Evolutionary conservation across 2,113 vertebrate genomes (phyloP).

Genomic region (Tiliqua scincoides): DNA sequence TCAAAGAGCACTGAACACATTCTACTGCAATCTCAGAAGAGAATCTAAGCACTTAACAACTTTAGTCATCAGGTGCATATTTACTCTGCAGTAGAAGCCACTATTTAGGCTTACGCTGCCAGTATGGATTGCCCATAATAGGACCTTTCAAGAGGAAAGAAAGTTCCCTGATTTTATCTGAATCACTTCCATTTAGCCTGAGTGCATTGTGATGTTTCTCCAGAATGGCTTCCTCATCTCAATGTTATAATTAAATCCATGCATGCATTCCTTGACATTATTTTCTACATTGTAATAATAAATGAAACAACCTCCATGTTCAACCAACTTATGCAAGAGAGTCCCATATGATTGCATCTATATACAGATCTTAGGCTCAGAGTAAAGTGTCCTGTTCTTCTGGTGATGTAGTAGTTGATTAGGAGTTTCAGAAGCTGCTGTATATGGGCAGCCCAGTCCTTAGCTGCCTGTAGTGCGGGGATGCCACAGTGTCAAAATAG

Average conservation of each 20-base stretch:
- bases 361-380: background rate
- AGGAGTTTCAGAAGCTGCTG: background rate
- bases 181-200: background rate
- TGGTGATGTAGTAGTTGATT: background rate
- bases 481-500: too few species aligned
- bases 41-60: background rate
- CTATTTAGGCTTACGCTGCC: background rate
- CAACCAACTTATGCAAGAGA: too few species aligned
- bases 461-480: too few species aligned
- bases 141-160: background rate
- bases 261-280: background rate
- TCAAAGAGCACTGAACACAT: constrained; percentile 46
- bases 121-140: background rate
- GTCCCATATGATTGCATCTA: background rate
- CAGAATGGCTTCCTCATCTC: background rate
- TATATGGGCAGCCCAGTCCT: too few species aligned
- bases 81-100: background rate
- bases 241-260: background rate
- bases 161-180: background rate
- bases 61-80: background rate
- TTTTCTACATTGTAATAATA: background rate
- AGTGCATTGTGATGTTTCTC: background rate
- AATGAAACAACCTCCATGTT: background rate
- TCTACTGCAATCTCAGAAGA: background rate
- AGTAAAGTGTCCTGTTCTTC: background rate